Evolutionary conservation across 1,140 invertebrate genomes (phyloP), one percentile per base, ranked within the genome.

Genomic region (Bombus ignitus): DNA sequence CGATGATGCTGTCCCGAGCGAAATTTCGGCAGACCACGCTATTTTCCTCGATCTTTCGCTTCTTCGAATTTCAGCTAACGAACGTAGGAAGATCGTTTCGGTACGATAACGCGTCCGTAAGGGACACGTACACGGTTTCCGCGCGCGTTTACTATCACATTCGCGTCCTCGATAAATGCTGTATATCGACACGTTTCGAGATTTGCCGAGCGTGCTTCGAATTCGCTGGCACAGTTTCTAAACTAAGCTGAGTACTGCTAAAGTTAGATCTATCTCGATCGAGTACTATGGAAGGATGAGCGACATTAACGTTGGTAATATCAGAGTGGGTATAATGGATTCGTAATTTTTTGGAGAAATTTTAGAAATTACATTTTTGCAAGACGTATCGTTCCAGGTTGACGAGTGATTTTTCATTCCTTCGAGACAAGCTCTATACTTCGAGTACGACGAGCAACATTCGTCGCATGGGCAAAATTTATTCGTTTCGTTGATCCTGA

Each of bases 161-260:
- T 62, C 59, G 59, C 28, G 12, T 62, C 0, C 28, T 62, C 28
- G 59, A 62, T 62, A 62, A 62, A n/a, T n/a, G 59, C 28, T 62
- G 10, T 62, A 62, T 62, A 62, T 62, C 59, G 59, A n/a, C 59
- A 62, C 59, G 59, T 62, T 62, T n/a, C 59, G 28, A 62, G 59
- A 62, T 62, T 62, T 62, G 59, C 59, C 59, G 28, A 62, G 59
- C 59, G 59, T 62, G 59, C 28, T n/a, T 62, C 28, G 59, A 62
- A 62, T 62, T 62, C 59, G 59, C 28, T 62, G 59, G 59, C 59
- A 62, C 59, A 62, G 59, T 62, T 62, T 62, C 59, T 62, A 62
- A 62, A 62, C 59, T 62, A n/a, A n/a, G 59, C 59, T 12, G 59
- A 62, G 59, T 13, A 28, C 28, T 13, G 59, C 13, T 39, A 8